Evolutionary conservation across 2,888 invertebrate genomes (phyloP), one percentile per base, ranked within the genome.

Genomic region (Hydriomena furcata): DNA sequence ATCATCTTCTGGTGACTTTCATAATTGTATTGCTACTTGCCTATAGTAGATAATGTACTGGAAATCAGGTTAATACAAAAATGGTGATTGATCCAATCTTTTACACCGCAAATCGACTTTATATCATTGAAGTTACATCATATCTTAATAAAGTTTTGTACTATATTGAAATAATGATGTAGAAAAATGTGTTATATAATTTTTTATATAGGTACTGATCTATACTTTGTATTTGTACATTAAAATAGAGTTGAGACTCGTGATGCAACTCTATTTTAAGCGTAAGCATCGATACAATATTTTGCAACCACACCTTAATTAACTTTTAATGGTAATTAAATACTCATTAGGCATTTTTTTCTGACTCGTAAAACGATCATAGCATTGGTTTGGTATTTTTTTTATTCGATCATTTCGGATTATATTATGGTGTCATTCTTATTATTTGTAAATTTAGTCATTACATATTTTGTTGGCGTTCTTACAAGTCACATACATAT

Each of bases 111-210:
- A 49, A 54, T 36, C 24, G 11, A 28, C 28, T 17, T 42, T 36
- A 50, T 46, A 28, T 44, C 38, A 42, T 43, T 40, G 24, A 38
- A 41, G 43, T 57, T 57, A 46, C 55, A 40, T 57, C 49, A 53
- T 20, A 28, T 43, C 20, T 24, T 41, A 42, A 35, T 55, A 31
- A 53, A 55, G 40, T 41, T 38, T 51, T 66, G 61, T 48, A 61
- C 60, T 65, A 68, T 71, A 69, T 68, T 71, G 69, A 70, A 73
- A 71, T 76, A 73, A 73, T 67, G 58, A 64, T 53, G 42, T 35
- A 50, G 20, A 49, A 42, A 58, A 49, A 48, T 43, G 34, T 21
- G 37, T 51, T 58, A 55, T 51, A 51, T 53, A 51, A 52, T 12
- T 8, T 37, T 37, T 6, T 25, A 37, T n/a, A n/a, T n/a, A 55